Evolutionary conservation across 2,113 vertebrate genomes (phyloP), one percentile per base, ranked within the genome.

Genomic region (Pseudolaguvia tuberculata): DNA sequence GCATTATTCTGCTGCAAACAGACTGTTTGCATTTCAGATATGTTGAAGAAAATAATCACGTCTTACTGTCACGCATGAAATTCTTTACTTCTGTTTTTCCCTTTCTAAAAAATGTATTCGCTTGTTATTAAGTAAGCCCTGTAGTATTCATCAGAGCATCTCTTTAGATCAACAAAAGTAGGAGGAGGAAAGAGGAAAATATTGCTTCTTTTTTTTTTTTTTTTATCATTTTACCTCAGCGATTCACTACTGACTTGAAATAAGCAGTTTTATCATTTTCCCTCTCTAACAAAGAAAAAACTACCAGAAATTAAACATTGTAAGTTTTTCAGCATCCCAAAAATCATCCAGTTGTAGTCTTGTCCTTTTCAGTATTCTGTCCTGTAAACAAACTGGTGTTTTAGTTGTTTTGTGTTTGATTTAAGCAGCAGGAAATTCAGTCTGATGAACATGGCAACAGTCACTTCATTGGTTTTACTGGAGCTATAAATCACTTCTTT

Each of bases 401-500:
- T 65, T 42, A 42, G 10, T 25, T 50, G 59, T 23, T 48, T 7
- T 25, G 6, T 70, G 18, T 69, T 47, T 58, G 20, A 25, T 59
- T 76, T 42, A 25, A 58, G n/a, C 55, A 58, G 50, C 35, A 55
- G 10, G 11, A 65, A 31, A 51, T 65, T 20, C 48, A 65, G 48
- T 25, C 39, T 55, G 15, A 21, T 50, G 14, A 53, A 18, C n/a
- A 63, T n/a, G 13, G 42, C 31, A 48, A 35, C 45, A 27, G 61
- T 31, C 20, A 59, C 50, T 61, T 53, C 21, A 62, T 29, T 55
- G 51, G 31, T n/a, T 45, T 55, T 67, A 61, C 35, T 61, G 12
- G 8, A 29, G 52, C 67, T 58, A 70, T 76, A 76, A 70, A 70
- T 76, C 56, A 70, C 29, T 70, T 51, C 11, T 69, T 70, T 31